Evolutionary conservation across 2,113 vertebrate species (phyloP), one percentile per base, ranked within the genome.

Genomic region (Podocnemis expansa): DNA sequence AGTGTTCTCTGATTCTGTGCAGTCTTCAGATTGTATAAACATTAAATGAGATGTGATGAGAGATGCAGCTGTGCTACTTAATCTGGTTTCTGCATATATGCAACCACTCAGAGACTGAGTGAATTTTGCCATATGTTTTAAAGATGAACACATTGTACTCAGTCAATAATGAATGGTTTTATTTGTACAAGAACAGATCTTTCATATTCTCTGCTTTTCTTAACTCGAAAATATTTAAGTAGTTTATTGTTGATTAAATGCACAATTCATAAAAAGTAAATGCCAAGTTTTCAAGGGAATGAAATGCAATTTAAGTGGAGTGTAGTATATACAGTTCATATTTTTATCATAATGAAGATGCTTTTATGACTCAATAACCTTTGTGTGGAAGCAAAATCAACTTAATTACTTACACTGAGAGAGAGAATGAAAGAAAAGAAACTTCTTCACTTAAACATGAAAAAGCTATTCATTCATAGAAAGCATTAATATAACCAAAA

Each of bases 301-400:
- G 24, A 89, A 34, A 92, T 84, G 51, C 47, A 67, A 52, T 87
- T 92, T n/a, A 73, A 34, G 60, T 93, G 87, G 92, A 93, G 91
- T 82, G 34, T 56, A 91, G 89, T 76, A 38, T 91, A 47, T 47
- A 45, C 80, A 85, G 89, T 84, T 12, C 41, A 47, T 92, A 84
- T 93, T 51, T 88, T 70, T 94, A 38, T 84, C 88, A 49, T 14
- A 60, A 43, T 75, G 51, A 43, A 9, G 84, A 8, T 89, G 93
- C 82, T 90, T 95, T 70, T 89, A 76, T 86, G 25, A 88, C 51
- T 94, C 47, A 24, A 5, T 91, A 88, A 89, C 55, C 78, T 93
- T 91, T 89, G 5, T 58, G 55, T 60, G 38, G 43, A 88, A 91
- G 82, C n/a, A 88, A 80, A 95, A 85, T 80, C 51, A 8, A 80